phyloP scores from a whole-genome alignment of 2,888 invertebrate genomes.

The Drosophila subsilvestris region DNA sequence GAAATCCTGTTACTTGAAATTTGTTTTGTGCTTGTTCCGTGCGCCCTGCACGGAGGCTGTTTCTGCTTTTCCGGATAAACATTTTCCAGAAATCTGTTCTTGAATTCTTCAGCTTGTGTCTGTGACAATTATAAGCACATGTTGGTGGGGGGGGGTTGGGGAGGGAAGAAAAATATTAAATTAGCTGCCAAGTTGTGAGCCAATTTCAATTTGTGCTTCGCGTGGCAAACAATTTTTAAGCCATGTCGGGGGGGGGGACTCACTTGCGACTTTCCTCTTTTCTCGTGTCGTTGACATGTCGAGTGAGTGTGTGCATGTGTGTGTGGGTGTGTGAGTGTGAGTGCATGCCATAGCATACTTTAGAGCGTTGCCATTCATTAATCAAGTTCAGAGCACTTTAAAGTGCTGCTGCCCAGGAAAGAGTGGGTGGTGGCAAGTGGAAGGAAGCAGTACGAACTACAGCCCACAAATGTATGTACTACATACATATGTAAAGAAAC shows the following conservation, averaged over 20 bases:
- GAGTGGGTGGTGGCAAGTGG: background rate
- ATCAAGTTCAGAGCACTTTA: constrained; percentile 78
- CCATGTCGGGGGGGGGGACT: constrained; percentile 14
- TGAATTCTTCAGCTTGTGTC: constrained; percentile 38
- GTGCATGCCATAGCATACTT: constrained; percentile 67
- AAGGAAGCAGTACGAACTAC: background rate
- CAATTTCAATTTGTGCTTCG: constrained; percentile 70
- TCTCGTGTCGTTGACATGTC: constrained; percentile 68
- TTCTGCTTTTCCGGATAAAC: constrained; percentile 4
- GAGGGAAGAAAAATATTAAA: constrained; percentile 73
- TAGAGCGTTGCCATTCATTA: constrained; percentile 73
- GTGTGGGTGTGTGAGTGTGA: constrained; percentile 4
- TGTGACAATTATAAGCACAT: constrained; percentile 38
- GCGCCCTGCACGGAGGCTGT: background rate
- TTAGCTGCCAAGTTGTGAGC: constrained; percentile 73
- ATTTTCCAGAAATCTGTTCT: constrained; percentile 7
- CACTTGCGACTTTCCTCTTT: background rate
- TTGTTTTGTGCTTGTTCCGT: background rate
- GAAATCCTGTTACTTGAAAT: constrained; percentile 1
- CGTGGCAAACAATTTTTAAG: constrained; percentile 45
- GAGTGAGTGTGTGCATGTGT: constrained; percentile 41
- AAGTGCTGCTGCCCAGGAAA: constrained; percentile 57
- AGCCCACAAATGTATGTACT: background rate
- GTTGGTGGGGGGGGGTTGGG: background rate
- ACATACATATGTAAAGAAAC: constrained; percentile 7